Percentiles rank a stretch among this genome's conserved stretches.
These are phyloP conservation scores for Pyxicephalus adspersus DNA, from an alignment of 2,113 vertebrate species.

Conservation along the genomic window DNA sequence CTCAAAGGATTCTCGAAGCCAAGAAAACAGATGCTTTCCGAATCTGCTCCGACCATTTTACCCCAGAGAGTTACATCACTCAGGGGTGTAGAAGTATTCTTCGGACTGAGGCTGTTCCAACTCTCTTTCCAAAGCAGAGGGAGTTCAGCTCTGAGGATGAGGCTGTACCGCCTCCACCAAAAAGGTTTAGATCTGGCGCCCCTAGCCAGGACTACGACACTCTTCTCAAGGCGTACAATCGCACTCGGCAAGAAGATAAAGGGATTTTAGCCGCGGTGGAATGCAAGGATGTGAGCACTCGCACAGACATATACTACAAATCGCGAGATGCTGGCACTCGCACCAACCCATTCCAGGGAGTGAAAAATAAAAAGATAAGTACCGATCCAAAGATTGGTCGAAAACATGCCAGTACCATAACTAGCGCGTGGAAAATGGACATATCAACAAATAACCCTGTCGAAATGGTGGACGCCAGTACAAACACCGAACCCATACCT, in stretches of 20 bases:
- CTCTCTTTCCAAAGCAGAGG: neutral
- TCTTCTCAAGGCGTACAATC: neutral
- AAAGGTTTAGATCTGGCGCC: neutral
- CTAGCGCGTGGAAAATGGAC: neutral
- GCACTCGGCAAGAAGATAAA: neutral
- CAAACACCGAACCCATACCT: neutral
- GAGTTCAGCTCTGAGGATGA: neutral
- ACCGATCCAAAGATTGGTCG: neutral
- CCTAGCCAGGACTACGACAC: no score
- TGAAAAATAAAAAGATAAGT: neutral
- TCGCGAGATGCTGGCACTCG: neutral
- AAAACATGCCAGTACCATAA: neutral
- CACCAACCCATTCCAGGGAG: neutral
- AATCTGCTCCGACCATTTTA: constrained; percentile 14
- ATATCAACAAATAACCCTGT: neutral
- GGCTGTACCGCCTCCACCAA: neutral
- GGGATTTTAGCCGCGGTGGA: neutral
- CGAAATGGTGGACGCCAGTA: neutral
- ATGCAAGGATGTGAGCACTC: constrained; percentile 17
- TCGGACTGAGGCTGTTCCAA: neutral
- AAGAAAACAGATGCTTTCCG: neutral
- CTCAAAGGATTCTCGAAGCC: neutral
- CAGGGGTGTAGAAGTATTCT: neutral
- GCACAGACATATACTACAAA: constrained; percentile 9
- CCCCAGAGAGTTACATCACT: neutral